A percentile compares a stretch with the other conserved stretches of the same genome.
These are phyloP conservation scores for Cherax destructor DNA, from an alignment of 1,140 invertebrate genomes.

Conservation along the genomic window DNA sequence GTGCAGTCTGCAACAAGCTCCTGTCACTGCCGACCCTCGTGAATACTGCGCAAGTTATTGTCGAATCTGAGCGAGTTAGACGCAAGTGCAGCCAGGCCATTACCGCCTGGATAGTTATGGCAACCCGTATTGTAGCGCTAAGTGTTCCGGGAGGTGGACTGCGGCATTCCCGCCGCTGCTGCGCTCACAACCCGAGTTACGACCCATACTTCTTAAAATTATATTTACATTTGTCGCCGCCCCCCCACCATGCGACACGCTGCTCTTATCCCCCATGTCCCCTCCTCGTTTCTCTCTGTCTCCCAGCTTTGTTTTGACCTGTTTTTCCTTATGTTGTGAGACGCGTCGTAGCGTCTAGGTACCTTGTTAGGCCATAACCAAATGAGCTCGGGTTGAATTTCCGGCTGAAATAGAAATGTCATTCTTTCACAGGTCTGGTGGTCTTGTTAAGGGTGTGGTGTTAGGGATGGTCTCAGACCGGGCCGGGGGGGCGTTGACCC, in stretches of 20 bases:
- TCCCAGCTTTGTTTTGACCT: background rate
- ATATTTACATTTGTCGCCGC: background rate
- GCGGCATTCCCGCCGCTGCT: background rate
- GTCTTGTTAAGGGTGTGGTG: too few species aligned
- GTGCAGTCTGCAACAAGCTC: background rate
- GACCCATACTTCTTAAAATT: background rate
- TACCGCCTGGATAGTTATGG: conserved; percentile 9
- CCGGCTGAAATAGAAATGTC: too few species aligned
- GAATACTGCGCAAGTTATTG: background rate
- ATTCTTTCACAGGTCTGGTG: too few species aligned
- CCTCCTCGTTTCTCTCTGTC: background rate
- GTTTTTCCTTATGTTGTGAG: too few species aligned
- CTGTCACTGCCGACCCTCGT: background rate
- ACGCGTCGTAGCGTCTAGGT: too few species aligned
- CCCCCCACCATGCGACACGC: background rate
- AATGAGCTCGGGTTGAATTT: too few species aligned
- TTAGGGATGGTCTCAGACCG: too few species aligned
- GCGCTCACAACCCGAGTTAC: background rate
- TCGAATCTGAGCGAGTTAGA: conserved; percentile 10
- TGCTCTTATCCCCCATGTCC: background rate
- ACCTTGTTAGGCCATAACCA: too few species aligned
- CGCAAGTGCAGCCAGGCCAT: conserved; percentile 3
- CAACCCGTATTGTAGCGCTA: conserved; percentile 4
- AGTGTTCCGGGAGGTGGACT: conserved; percentile 1
- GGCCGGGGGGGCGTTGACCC: too few species aligned